A percentile compares a stretch with the other conserved stretches of the same genome.
Evolutionary conservation across 2,113 vertebrate genomes (phyloP).

Genomic region (Ornithorhynchus anatinus): DNA sequence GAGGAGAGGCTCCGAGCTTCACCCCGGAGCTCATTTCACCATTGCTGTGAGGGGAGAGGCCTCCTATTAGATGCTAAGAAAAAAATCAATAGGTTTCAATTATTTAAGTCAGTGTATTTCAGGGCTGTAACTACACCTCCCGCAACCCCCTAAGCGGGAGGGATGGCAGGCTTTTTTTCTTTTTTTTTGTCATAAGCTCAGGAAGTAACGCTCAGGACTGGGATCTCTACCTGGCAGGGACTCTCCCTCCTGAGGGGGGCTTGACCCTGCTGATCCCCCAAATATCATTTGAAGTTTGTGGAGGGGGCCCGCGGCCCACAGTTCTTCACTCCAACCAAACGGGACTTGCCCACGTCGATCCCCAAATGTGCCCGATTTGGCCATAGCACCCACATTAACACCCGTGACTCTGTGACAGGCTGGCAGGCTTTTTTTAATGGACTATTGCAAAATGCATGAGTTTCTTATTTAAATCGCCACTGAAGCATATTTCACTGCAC

Average conservation of each 20-base stretch:
- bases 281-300: neutral
- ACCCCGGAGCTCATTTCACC: no score
- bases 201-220: neutral
- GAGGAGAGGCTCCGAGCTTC: no score
- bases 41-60: no score
- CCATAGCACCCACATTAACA: neutral
- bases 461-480: constrained; percentile 24
- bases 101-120: neutral
- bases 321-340: no score
- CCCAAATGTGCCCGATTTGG: no score
- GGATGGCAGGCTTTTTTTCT: no score
- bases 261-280: neutral
- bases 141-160: neutral
- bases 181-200: neutral
- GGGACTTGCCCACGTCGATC: no score
- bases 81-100: neutral
- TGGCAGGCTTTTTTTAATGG: neutral
- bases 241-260: no score
- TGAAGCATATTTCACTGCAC: constrained; percentile 33
- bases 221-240: neutral
- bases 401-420: neutral
- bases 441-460: neutral
- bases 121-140: neutral
- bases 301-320: neutral
- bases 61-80: no score